Conservation (phyloP, 2,113 vertebrate genomes). For the Chinchilla lanigera region DNA sequence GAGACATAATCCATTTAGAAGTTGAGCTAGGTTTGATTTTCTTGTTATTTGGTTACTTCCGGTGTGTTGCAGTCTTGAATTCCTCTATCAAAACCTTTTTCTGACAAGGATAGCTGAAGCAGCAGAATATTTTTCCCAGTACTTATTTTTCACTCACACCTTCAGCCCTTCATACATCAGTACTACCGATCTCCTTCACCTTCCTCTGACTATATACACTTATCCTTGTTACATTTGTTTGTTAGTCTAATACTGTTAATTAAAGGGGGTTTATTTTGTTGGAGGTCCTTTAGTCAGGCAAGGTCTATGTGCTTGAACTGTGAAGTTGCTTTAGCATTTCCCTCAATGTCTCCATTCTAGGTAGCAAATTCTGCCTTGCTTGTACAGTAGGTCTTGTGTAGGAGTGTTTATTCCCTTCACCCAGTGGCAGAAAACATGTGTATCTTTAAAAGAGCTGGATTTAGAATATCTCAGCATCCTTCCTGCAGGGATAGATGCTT, state of each 20-base stretch:
- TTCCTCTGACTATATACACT: background rate
- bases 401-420: background rate
- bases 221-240: background rate
- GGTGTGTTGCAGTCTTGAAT: background rate
- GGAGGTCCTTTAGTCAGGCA: background rate
- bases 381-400: background rate
- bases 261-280: fast-evolving
- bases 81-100: background rate
- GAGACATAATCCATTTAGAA: too few relatives aligned
- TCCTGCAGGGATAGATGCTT: fast-evolving
- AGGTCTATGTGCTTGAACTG: background rate
- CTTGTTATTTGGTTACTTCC: background rate
- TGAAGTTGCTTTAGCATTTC: background rate
- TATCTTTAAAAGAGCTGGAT: background rate
- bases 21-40: background rate
- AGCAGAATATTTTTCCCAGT: background rate
- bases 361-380: fast-evolving
- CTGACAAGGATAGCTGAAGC: background rate
- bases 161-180: background rate
- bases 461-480: background rate
- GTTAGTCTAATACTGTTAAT: fast-evolving
- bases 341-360: background rate
- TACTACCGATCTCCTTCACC: background rate
- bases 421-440: too few relatives aligned
- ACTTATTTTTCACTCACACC: too few relatives aligned